A percentile compares a stretch with the other conserved stretches of the same genome.
phyloP scores from a whole-genome alignment of 2,888 invertebrate species.

The Xylota segnis region DNA sequence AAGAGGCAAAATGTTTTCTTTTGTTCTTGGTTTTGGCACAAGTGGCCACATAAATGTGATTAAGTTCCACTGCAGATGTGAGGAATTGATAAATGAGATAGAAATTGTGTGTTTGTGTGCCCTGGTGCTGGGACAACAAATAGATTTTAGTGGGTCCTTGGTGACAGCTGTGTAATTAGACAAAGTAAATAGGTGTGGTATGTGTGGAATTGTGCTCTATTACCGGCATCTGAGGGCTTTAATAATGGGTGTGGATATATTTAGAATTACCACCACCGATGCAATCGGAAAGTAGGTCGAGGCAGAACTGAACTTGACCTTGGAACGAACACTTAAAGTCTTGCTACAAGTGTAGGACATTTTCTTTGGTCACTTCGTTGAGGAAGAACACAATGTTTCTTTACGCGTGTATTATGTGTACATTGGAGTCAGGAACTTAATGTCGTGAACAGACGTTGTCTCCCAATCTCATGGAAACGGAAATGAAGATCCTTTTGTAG shows the following conservation, averaged over 20 bases:
- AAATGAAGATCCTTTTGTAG: too few species aligned
- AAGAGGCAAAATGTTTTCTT: conserved; percentile 46
- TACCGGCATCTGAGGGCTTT: not conserved
- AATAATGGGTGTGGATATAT: not conserved
- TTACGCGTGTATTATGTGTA: too few species aligned
- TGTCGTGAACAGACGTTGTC: too few species aligned
- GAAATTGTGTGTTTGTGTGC: not conserved
- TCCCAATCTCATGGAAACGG: too few species aligned
- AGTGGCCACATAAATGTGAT: conserved; percentile 60
- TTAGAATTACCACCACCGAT: not conserved
- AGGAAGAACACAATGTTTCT: too few species aligned
- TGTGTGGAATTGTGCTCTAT: not conserved
- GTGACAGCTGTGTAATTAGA: conserved; percentile 48
- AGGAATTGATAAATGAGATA: conserved; percentile 54
- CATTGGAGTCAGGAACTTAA: too few species aligned
- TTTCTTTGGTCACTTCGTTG: too few species aligned
- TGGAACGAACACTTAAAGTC: too few species aligned
- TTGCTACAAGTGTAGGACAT: too few species aligned
- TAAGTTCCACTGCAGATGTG: conserved; percentile 61
- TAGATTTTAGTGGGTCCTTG: conserved; percentile 14
- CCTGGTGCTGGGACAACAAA: not conserved
- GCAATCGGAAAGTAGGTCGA: not conserved
- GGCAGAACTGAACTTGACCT: too few species aligned
- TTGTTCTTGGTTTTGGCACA: conserved; percentile 60
- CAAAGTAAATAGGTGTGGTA: conserved; percentile 19